Base-by-base conservation (phyloP, 2,888 invertebrate species). In the Pseudolycoriella hygida region DNA sequence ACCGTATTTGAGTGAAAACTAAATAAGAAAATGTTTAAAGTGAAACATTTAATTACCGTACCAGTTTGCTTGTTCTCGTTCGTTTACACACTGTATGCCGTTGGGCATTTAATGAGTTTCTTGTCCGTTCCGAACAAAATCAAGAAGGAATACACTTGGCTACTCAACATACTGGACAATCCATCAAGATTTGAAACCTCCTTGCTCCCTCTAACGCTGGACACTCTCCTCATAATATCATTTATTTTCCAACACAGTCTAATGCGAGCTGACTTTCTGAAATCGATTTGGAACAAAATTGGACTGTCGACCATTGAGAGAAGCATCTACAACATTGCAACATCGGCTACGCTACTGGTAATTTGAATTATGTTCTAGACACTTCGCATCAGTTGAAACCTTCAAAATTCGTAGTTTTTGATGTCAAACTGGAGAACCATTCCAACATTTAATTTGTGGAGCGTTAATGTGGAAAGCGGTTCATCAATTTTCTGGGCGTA, bases 211-310 rank as follows among this genome's bases (percentile, higher is more conserved):
- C 56, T 65, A 40, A 59, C 71, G 1, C 55, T 62, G 17, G 63
- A 76, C 51, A 67, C 67, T 34, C 56, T 62, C 10, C 64, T 72
- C 17, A 48, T 75, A 32, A 64, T 67, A 48, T 51, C 61, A 6
- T 76, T 76, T 53, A 68, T 74, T 47, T 56, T 74, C 3, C 74
- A 73, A 56, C 76, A 76, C 53, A 71, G 74, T 17, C 53, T 70
- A 30, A 67, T 76, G 66, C 70, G 72, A 45, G 65, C 65, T 41
- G 58, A 60, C 2, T 48, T 58, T 25, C 53, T 70, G 2, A 75
- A 73, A 55, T 55, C 60, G 41, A 49, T 67, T 17, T 58, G 71
- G 47, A 49, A 58, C 41, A 66, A 59, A 42, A 51, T 69, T 19
- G 57, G 64, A 1, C 54, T 74, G 19, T 57, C 64, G 44, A 62